These are phyloP conservation scores for Proctacanthus coquilletti DNA, from an alignment of 1,140 invertebrate genomes.

Conservation along the genomic window DNA sequence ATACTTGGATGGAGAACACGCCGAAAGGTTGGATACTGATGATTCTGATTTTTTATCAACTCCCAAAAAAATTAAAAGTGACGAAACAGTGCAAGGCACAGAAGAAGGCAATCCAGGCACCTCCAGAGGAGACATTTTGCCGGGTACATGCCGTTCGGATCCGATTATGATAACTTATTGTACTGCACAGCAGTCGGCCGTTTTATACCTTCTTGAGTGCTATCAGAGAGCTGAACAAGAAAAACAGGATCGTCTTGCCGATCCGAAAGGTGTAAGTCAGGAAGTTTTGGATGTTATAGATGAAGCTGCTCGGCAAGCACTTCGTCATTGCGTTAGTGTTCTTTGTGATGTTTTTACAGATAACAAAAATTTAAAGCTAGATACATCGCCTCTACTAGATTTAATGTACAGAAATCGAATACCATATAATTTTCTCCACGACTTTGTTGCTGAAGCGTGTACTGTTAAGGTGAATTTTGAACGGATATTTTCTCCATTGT, in stretches of 20 bases:
- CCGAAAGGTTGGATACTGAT: constrained; percentile 6
- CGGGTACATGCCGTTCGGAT: background rate
- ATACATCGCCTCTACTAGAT: constrained; percentile 23
- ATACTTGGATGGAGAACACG: constrained; percentile 35
- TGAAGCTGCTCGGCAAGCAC: constrained; percentile 17
- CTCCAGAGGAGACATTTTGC: background rate
- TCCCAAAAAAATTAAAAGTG: constrained; percentile 27
- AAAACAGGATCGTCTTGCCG: background rate
- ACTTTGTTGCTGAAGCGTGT: constrained; percentile 40
- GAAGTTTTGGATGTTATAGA: constrained; percentile 12
- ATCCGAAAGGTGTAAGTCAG: background rate
- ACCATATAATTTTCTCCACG: constrained; percentile 39
- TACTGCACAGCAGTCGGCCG: constrained; percentile 19
- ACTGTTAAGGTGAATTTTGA: constrained; percentile 48
- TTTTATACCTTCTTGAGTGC: constrained; percentile 18
- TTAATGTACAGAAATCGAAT: constrained; percentile 31
- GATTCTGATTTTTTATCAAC: constrained; percentile 14
- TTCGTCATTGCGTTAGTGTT: constrained; percentile 15
- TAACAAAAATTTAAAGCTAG: constrained; percentile 11
- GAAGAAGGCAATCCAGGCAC: background rate
- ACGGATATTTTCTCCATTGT: constrained; percentile 52
- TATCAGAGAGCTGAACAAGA: constrained; percentile 4
- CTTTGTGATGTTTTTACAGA: constrained; percentile 29
- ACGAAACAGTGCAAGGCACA: constrained; percentile 23
- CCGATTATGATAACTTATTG: background rate